A percentile compares a stretch with the other conserved stretches of the same genome.
Evolutionary conservation across 2,797 vertebrate species (phyloP).

Genomic region (Gymnothorax reevesii): DNA sequence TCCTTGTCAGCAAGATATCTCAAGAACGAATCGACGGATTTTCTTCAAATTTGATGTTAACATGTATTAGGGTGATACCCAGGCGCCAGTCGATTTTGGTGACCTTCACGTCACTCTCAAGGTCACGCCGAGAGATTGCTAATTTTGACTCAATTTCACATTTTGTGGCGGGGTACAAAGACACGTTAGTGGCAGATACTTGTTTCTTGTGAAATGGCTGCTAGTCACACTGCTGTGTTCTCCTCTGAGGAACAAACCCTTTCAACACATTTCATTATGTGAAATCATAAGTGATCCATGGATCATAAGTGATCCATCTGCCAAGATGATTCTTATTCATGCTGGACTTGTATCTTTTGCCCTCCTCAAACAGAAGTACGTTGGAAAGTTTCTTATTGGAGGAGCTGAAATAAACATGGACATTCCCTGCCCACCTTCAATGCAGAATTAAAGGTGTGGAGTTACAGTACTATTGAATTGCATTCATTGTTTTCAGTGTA

Average conservation of each 20-base stretch:
- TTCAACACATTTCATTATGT: not conserved
- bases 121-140: too few relatives aligned
- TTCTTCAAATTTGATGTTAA: too few relatives aligned
- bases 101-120: too few relatives aligned
- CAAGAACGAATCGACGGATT: too few relatives aligned
- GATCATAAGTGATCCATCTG: not conserved
- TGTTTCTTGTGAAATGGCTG: not conserved
- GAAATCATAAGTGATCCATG: too few relatives aligned
- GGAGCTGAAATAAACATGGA: slow-evolving; percentile 17
- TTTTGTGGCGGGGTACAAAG: too few relatives aligned
- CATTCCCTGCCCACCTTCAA: not conserved
- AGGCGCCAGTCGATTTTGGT: too few relatives aligned
- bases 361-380: not conserved
- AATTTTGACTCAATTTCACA: too few relatives aligned
- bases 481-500: not conserved
- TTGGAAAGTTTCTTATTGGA: not conserved
- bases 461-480: not conserved
- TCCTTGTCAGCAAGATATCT: too few relatives aligned
- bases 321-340: not conserved
- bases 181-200: too few relatives aligned
- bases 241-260: not conserved
- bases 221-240: not conserved
- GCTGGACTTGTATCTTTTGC: not conserved
- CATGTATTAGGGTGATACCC: too few relatives aligned
- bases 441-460: not conserved